phyloP scores from a whole-genome alignment of 2,113 vertebrate species.

The Daphoenositta chrysoptera region DNA sequence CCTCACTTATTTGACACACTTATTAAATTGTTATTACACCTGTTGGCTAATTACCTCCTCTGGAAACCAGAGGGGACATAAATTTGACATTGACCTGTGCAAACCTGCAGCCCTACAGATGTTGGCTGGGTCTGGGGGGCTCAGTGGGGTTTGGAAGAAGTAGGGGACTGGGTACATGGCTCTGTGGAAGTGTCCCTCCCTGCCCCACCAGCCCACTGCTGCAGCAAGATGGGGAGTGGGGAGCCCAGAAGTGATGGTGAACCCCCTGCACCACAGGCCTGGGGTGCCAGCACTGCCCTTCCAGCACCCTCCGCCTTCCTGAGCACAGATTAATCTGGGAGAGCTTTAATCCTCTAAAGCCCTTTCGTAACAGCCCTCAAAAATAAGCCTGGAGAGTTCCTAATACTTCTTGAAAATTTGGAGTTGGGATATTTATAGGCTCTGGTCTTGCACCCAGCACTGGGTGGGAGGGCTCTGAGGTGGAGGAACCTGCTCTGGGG shows the following conservation, averaged over 20 bases:
- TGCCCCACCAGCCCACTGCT: not conserved
- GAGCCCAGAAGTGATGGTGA: not conserved
- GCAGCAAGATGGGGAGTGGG: fast-evolving
- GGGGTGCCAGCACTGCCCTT: not conserved
- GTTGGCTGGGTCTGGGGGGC: fast-evolving
- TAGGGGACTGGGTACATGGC: fast-evolving
- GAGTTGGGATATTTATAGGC: constrained; percentile 39
- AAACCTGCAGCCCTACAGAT: not conserved
- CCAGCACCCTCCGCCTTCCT: not conserved
- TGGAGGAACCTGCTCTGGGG: not conserved
- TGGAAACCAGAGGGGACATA: not conserved
- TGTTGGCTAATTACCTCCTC: constrained; percentile 3
- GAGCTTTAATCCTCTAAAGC: constrained; percentile 52
- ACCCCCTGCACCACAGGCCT: fast-evolving
- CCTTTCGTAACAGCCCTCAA: constrained; percentile 48
- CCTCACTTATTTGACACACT: not conserved
- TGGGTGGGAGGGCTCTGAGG: not conserved
- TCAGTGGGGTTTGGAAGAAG: not conserved
- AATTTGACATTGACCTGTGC: not conserved
- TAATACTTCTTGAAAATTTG: constrained; percentile 45
- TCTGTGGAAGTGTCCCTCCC: not conserved
- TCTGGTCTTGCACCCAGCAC: not conserved
- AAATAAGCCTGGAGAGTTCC: constrained; percentile 60
- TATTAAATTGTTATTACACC: not conserved
- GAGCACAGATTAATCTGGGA: constrained; percentile 8